phyloP scores from a whole-genome alignment of 1,140 invertebrate species.

The Zaprionus nigranus region DNA sequence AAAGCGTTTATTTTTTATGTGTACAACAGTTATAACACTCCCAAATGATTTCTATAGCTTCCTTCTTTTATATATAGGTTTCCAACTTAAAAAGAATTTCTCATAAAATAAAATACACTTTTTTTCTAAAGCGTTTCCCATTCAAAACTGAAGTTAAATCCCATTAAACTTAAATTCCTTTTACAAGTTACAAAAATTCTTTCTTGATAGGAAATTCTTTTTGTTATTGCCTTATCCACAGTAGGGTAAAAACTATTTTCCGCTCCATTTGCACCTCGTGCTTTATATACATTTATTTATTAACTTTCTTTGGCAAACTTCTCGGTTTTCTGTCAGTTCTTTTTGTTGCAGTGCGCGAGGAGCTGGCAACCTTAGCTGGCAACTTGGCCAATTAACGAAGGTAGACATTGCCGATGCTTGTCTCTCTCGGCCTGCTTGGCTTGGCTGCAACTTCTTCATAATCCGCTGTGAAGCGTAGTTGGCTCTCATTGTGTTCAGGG shows the following conservation, averaged over 20 bases:
- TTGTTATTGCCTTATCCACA: not conserved
- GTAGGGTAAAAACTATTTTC: not conserved
- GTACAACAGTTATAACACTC: too few relatives aligned
- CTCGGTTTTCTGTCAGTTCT: slow-evolving; percentile 3
- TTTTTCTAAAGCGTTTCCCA: not conserved
- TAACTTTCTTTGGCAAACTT: slow-evolving; percentile 14
- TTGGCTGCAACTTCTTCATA: slow-evolving; percentile 30
- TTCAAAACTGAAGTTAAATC: too few relatives aligned
- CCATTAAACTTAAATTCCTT: too few relatives aligned
- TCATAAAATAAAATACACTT: too few relatives aligned
- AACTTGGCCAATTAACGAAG: slow-evolving; percentile 28
- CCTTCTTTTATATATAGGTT: not conserved
- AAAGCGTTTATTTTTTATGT: too few relatives aligned
- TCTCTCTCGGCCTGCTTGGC: not conserved
- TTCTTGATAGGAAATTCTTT: not conserved
- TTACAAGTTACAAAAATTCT: not conserved
- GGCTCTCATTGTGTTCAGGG: slow-evolving; percentile 20
- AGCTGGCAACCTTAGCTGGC: not conserved
- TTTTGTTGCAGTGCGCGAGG: not conserved
- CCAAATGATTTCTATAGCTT: too few relatives aligned
- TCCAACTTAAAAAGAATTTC: too few relatives aligned
- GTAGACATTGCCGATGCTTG: not conserved
- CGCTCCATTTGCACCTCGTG: not conserved
- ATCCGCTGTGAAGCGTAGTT: slow-evolving; percentile 15
- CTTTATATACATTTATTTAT: not conserved